Base-by-base conservation (phyloP, 2,888 invertebrate genomes). In the Mythimna pallens region DNA sequence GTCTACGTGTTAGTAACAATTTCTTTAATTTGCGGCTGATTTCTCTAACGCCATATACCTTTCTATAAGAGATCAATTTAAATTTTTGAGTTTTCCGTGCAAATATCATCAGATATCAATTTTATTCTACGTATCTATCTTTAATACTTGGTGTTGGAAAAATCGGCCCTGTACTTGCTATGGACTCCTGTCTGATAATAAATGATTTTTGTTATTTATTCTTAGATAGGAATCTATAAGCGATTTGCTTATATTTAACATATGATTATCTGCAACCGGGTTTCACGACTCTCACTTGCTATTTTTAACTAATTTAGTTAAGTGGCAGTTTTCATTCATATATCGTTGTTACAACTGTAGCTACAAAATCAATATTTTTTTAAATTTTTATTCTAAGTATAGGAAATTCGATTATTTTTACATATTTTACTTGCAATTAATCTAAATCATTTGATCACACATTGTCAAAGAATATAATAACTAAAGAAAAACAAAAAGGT, bases 271-370 rank as follows among this genome's bases (percentile, higher is more conserved):
- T 76, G 64, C 47, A 64, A 76, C 54, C 59, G 54, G 25, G 20
- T 5, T 57, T 43, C 8, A 50, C 14, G 69, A 63, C 12, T 25
- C 36, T 2, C 50, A 54, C 22, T 65, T 65, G 43, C 30, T 8
- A 70, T 30, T 65, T 62, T 57, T 61, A 8, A 63, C 22, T 71
- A 40, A 63, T 47, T 78, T 50, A 77, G n/a, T 63, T 8, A 63
- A 76, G 71, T 71, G 72, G 47, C 65, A 78, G 62, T 78, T 14
- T 63, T 36, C 0, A 57, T 70, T 76, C 20, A 54, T 54, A 64
- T 20, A 67, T 59, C 36, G 59, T 61, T 61, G 50, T 77, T 70
- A 55, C 34, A 40, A 77, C 55, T 61, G 30, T 65, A 70, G 50
- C 50, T 50, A 50, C 9, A 54, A 70, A 64, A 61, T 43, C 30